phyloP scores from a whole-genome alignment of 2,888 invertebrate genomes.

The Acleris emargana region DNA sequence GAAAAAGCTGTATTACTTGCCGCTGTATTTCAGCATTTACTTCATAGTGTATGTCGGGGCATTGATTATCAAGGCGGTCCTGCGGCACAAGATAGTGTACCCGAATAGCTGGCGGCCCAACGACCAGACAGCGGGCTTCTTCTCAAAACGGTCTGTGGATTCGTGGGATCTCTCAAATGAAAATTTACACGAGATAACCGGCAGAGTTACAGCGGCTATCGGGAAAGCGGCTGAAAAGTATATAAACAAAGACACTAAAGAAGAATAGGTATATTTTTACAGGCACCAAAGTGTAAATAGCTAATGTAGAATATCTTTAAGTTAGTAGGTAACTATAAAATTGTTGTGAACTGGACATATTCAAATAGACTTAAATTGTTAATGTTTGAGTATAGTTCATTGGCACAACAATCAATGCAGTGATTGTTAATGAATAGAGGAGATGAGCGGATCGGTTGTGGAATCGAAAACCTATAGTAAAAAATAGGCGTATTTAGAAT shows the following conservation, averaged over 20 bases:
- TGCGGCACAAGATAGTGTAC: slow-evolving; percentile 88
- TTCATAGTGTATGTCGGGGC: slow-evolving; percentile 88
- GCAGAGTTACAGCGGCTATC: slow-evolving; percentile 72
- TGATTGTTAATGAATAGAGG: background rate
- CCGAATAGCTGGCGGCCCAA: slow-evolving; percentile 82
- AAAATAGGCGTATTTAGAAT: background rate
- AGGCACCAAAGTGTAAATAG: slow-evolving; percentile 34
- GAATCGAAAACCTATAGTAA: background rate
- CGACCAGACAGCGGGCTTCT: slow-evolving; percentile 66
- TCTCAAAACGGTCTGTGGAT: slow-evolving; percentile 71
- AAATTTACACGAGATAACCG: slow-evolving; percentile 76
- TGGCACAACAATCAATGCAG: slow-evolving; percentile 60
- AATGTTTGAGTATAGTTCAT: slow-evolving; percentile 71
- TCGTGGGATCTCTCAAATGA: slow-evolving; percentile 77
- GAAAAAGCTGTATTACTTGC: slow-evolving; percentile 89
- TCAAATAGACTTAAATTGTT: slow-evolving; percentile 46
- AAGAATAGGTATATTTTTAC: slow-evolving; percentile 28
- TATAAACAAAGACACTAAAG: slow-evolving; percentile 49
- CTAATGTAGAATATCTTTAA: slow-evolving; percentile 35
- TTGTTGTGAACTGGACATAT: slow-evolving; percentile 79
- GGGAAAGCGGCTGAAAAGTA: slow-evolving; percentile 73
- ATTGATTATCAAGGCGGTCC: slow-evolving; percentile 88
- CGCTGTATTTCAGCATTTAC: slow-evolving; percentile 89
- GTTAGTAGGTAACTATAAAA: slow-evolving; percentile 36
- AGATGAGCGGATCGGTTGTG: background rate